Conservation (phyloP, 1,140 invertebrate genomes). For the Maconellicoccus hirsutus region DNA sequence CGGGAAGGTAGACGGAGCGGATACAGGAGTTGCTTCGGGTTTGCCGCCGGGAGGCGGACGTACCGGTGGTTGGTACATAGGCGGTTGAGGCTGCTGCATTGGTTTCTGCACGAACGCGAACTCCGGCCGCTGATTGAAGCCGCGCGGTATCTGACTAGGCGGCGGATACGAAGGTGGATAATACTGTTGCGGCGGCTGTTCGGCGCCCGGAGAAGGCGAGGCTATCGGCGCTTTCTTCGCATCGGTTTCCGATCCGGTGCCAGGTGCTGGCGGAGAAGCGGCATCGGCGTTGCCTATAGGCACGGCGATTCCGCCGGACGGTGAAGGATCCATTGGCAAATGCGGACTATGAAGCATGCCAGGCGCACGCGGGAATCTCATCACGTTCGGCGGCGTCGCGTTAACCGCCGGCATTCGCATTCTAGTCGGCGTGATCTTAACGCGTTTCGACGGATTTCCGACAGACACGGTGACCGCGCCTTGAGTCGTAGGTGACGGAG, state of each 20-base stretch:
- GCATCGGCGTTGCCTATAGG: conserved; percentile 30
- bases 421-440: conserved; percentile 1
- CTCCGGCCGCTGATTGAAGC: conserved; percentile 32
- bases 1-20: not conserved
- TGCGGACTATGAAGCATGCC: conserved; percentile 40
- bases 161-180: not conserved
- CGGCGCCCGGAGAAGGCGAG: no score
- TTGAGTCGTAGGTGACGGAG: conserved; percentile 33
- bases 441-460: conserved; percentile 1
- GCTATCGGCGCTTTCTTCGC: no score
- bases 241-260: not conserved
- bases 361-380: not conserved
- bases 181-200: not conserved
- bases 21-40: not conserved
- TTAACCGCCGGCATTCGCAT: not conserved
- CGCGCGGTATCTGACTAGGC: conserved; percentile 28
- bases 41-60: not conserved
- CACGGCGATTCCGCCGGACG: conserved; percentile 41
- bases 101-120: conserved; percentile 27
- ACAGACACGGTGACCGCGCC: conserved; percentile 32
- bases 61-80: not conserved
- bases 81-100: conserved; percentile 21
- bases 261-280: not conserved
- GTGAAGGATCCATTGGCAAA: conserved; percentile 41
- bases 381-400: not conserved